Evolutionary conservation across 2,888 invertebrate species (phyloP), one percentile per base, ranked within the genome.

Genomic region (Cheilosia variabilis): DNA sequence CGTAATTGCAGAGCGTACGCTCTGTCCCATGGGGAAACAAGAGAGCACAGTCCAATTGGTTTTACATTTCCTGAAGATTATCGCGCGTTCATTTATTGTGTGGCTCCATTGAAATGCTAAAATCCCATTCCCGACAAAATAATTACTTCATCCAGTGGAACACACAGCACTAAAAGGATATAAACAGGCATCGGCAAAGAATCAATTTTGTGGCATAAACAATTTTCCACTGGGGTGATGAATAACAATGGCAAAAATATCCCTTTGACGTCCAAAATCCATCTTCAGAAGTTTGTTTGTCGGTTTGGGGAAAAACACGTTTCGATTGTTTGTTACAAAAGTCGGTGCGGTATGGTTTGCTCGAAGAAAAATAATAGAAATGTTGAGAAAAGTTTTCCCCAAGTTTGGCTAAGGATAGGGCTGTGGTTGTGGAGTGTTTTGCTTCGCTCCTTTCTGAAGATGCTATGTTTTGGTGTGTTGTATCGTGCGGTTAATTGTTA

Each of bases 401-500:
- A 71, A 82, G 71, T 81, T 66, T 37, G 86, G 69, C 81, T 86
- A 77, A 81, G 86, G 80, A 86, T 71, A 65, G 13, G 0, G 9
- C 37, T 37, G 13, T 27, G 77, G 37, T 78, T 79, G 19, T 52
- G 53, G n/a, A 50, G 22, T 63, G n/a, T 37, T 57, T 73, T 22
- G 68, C 27, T 62, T 53, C 19, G 31, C 15, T 34, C 27, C 41
- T 34, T 47, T 24, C 66, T 80, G 37, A 81, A 81, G 81, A 81
- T 72, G 81, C 68, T 81, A 31, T 9, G 86, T 86, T 76, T 71
- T 80, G 66, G 66, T 75, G 66, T 75, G 65, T 80, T 75, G 83
- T 81, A 81, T 77, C 72, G 86, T 81, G 86, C 63, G 86, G 77
- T 81, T 86, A 86, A 86, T 86, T 86, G 81, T 81, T 86, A 81